These are phyloP conservation scores for Spatulosminthurus flaviceps DNA, from an alignment of 2,888 invertebrate species.

Conservation along the genomic window DNA sequence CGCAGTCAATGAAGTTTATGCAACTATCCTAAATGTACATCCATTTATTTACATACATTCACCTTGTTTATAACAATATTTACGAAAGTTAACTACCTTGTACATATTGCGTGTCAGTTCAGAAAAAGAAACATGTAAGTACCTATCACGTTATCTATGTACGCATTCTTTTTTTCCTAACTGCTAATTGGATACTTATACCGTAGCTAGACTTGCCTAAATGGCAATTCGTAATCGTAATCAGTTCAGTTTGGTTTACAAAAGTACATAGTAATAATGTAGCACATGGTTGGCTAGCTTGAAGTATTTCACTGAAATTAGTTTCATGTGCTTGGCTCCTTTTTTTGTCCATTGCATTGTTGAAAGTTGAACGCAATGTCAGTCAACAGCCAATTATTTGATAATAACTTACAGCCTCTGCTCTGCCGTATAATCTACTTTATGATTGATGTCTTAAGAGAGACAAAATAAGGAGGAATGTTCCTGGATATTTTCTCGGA, in stretches of 20 bases:
- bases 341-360: not conserved
- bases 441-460: too few species aligned
- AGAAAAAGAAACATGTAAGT: too few species aligned
- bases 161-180: too few species aligned
- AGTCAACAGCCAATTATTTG: constrained; percentile 18
- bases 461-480: too few species aligned
- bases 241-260: not conserved
- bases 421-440: too few species aligned
- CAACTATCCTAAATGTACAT: not conserved
- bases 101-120: not conserved
- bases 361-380: constrained; percentile 19
- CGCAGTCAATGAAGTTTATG: constrained; percentile 12
- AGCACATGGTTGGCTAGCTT: not conserved
- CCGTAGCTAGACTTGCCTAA: too few species aligned
- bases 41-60: constrained; percentile 11
- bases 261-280: not conserved
- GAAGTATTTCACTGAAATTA: not conserved
- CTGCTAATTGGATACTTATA: too few species aligned
- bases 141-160: too few species aligned
- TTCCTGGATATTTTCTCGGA: not conserved
- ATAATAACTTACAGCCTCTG: not conserved
- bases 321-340: not conserved
- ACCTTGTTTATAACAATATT: constrained; percentile 18
- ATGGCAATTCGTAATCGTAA: not conserved
- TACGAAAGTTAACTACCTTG: constrained; percentile 18